Base-by-base conservation (phyloP, 2,113 vertebrate genomes). In the Muscicapa adusta region DNA sequence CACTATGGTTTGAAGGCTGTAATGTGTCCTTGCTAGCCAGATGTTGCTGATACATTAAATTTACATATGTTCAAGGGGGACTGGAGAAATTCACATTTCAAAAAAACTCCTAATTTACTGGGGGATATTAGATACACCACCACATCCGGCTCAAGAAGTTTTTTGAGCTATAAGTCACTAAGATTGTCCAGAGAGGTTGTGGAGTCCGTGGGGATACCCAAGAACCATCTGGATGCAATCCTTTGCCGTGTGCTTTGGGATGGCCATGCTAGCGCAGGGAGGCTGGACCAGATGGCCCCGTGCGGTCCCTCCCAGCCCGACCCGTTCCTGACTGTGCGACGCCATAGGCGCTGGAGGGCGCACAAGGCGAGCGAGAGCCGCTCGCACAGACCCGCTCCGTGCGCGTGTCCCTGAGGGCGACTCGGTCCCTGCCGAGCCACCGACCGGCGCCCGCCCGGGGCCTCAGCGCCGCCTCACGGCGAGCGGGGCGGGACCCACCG, bases 181-280 rank as follows among this genome's bases (percentile, higher is more conserved):
- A 38, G 45, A 51, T 0, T 40, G 15, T 14, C 50, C 67, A 45
- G 38, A 63, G 23, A 51, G 16, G 6, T 3, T n/a, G 33, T 4
- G 68, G n/a, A n/a, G 38, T 20, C n/a, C 38, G 11, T 3, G 53
- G 6, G 12, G 28, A n/a, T 16, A 38, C 5, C 23, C 67, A 66
- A 38, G 28, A 43, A 14, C 23, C 45, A 20, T 4, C 2, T 2
- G 38, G 45, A 38, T 3, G 13, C 28, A 24, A 20, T 5, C 4
- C 51, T 17, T 5, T 4, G 23, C 45, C 23, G 4, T 1, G 33
- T 4, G 28, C 28, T 53, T 28, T 7, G 23, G 14, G 60, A 51
- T 0, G 22, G 22, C 31, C 20, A 26, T 5, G 54, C 10, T 8
- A 0, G 18, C 15, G 20, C 10, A 40, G 10, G 13, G 10, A 25